Conservation (phyloP, 2,888 invertebrate species). For the Drosophila limbata region DNA sequence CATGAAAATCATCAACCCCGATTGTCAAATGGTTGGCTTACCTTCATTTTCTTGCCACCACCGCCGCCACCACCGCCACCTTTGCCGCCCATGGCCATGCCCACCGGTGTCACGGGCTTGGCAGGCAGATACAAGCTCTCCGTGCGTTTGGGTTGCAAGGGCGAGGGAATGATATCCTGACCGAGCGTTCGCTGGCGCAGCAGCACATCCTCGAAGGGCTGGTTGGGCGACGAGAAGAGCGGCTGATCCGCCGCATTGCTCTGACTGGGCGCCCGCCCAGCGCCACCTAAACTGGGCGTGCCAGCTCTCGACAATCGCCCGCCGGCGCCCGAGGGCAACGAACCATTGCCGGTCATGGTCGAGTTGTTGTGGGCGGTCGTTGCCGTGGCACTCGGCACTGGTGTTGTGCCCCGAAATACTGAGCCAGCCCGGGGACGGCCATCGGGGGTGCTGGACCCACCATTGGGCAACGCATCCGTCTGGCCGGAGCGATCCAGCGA, state of each 20-base stretch:
- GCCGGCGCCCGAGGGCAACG: conserved; percentile 86
- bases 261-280: conserved; percentile 72
- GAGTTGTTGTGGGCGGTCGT: conserved; percentile 50
- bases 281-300: conserved; percentile 85
- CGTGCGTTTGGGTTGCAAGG: conserved; percentile 94
- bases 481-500: conserved; percentile 89
- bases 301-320: conserved; percentile 86
- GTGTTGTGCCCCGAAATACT: conserved; percentile 86
- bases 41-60: conserved; percentile 85
- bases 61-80: conserved; percentile 84
- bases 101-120: conserved; percentile 86
- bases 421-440: conserved; percentile 87
- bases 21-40: conserved; percentile 54
- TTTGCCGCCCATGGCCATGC: conserved; percentile 82
- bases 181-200: conserved; percentile 92
- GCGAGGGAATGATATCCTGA: conserved; percentile 95
- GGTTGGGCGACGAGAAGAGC: conserved; percentile 85
- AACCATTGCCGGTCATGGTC: conserved; percentile 88
- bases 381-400: conserved; percentile 65
- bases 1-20: too few relatives aligned
- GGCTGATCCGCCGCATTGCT: conserved; percentile 86
- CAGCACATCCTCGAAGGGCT: conserved; percentile 93
- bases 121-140: conserved; percentile 93
- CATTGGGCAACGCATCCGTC: conserved; percentile 61
- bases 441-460: conserved; percentile 62